Percentiles rank a stretch among this genome's conserved stretches.
Conservation (phyloP, 2,797 vertebrate genomes). For the Amniataba percoides region DNA sequence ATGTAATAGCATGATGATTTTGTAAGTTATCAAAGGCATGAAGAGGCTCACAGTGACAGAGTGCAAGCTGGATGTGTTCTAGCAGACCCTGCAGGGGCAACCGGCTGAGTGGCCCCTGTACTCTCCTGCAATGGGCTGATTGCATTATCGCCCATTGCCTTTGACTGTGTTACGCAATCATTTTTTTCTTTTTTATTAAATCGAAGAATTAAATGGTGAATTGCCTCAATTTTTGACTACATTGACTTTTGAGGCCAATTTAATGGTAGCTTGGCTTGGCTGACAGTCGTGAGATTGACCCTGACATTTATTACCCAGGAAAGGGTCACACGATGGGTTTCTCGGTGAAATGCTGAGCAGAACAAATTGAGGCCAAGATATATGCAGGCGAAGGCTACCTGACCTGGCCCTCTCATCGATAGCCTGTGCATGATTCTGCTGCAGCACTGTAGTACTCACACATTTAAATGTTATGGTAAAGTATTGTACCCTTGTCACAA, state of each 20-base stretch:
- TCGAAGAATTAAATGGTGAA: constrained; percentile 59
- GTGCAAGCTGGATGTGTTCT: constrained; percentile 62
- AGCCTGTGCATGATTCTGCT: constrained; percentile 25
- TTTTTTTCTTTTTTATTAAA: constrained; percentile 49
- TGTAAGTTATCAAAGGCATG: constrained; percentile 63
- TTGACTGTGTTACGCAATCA: constrained; percentile 66
- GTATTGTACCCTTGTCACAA: not conserved
- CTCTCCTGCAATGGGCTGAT: constrained; percentile 59
- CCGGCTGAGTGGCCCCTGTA: constrained; percentile 32
- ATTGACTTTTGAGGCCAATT: constrained; percentile 71
- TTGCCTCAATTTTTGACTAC: constrained; percentile 60
- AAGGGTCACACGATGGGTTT: constrained; percentile 65
- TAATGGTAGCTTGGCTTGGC: constrained; percentile 66
- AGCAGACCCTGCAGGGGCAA: constrained; percentile 59
- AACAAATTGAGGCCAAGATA: constrained; percentile 55
- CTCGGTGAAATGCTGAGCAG: constrained; percentile 50
- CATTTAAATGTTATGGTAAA: constrained; percentile 8
- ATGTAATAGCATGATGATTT: constrained; percentile 58
- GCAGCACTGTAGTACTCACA: not conserved
- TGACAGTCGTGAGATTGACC: constrained; percentile 67
- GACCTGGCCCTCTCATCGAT: constrained; percentile 24
- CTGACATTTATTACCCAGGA: constrained; percentile 71
- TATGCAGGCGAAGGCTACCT: constrained; percentile 24
- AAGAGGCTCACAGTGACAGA: constrained; percentile 61
- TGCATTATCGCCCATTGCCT: constrained; percentile 65